Evolutionary conservation across 2,797 vertebrate species (phyloP).

Genomic region (Sebastes minor): DNA sequence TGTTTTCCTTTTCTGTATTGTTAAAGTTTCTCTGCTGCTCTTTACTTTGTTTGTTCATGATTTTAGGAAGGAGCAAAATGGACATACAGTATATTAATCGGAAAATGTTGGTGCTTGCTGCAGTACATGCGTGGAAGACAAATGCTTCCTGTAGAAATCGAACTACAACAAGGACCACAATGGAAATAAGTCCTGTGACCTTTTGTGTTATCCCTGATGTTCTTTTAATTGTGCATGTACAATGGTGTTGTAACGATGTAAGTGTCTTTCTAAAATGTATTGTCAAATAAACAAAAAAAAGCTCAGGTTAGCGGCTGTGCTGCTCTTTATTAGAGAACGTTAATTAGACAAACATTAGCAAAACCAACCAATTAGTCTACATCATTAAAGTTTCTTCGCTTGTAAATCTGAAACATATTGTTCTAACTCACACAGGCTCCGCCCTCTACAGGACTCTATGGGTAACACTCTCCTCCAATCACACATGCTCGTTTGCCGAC

Average conservation of each 20-base stretch:
- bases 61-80: neutral
- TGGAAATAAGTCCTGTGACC: neutral
- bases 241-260: too few relatives aligned
- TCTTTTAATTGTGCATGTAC: too few relatives aligned
- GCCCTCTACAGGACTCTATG: too few relatives aligned
- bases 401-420: neutral
- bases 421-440: neutral
- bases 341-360: neutral
- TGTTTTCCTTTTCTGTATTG: neutral
- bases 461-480: too few relatives aligned
- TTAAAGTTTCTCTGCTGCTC: neutral
- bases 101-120: accelerated
- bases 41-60: neutral
- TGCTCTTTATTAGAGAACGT: neutral
- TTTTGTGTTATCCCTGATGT: too few relatives aligned
- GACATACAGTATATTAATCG: neutral
- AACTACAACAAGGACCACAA: too few relatives aligned
- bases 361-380: neutral
- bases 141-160: neutral
- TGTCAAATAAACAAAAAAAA: too few relatives aligned
- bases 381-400: accelerated
- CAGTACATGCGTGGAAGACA: too few relatives aligned
- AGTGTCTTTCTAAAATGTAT: too few relatives aligned
- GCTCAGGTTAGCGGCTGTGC: neutral
- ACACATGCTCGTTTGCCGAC: too few relatives aligned